A percentile compares a stretch with the other conserved stretches of the same genome.
Conservation (phyloP, 1,140 invertebrate species). For the Vollenhovia emeryi region DNA sequence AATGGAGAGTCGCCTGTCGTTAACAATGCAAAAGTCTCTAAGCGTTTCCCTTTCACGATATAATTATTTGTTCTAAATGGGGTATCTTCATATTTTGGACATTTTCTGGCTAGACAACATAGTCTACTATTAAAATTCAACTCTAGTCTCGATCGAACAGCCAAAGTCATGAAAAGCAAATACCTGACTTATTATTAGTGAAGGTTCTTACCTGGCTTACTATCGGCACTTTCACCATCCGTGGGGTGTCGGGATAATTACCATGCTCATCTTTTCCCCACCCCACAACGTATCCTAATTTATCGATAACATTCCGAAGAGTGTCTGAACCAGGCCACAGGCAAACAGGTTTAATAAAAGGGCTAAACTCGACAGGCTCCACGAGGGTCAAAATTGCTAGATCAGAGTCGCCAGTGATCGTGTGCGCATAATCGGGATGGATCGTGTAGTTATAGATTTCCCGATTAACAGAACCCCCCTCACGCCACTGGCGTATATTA, state of each 20-base stretch:
- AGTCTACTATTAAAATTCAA: no score
- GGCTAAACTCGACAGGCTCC: conserved; percentile 82
- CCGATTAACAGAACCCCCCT: conserved; percentile 45
- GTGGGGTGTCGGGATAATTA: conserved; percentile 76
- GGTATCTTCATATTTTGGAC: no score
- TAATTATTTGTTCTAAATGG: neutral
- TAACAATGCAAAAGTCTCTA: neutral
- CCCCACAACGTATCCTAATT: conserved; percentile 83
- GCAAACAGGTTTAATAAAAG: conserved; percentile 87
- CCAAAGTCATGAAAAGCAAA: no score
- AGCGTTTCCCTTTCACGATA: neutral
- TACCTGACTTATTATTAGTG: no score
- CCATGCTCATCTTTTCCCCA: conserved; percentile 86
- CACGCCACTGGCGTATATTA: no score
- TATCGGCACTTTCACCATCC: conserved; percentile 76
- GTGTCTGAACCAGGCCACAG: conserved; percentile 85
- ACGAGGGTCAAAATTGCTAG: conserved; percentile 86
- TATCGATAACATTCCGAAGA: conserved; percentile 83
- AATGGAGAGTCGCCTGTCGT: no score
- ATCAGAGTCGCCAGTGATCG: conserved; percentile 78
- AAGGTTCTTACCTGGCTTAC: no score
- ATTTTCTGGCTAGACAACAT: no score
- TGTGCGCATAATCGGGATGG: conserved; percentile 83
- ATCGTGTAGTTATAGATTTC: conserved; percentile 85
- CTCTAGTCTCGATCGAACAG: no score